Evolutionary conservation across 2,797 vertebrate genomes (phyloP).

Genomic region (Mareca penelope): DNA sequence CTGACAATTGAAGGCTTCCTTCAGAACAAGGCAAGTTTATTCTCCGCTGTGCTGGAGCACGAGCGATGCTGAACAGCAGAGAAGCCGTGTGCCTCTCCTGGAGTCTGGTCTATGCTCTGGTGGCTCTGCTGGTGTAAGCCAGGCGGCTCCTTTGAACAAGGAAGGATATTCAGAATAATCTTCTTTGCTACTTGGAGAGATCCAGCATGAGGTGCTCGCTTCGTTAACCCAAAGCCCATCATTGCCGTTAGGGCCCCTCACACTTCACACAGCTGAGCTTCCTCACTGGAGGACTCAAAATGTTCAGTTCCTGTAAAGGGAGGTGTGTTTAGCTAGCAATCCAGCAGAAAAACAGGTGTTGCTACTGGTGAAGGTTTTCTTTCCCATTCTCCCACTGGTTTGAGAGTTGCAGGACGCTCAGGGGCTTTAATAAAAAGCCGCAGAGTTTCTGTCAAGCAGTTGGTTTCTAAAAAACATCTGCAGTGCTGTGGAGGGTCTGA

Average conservation of each 20-base stretch:
- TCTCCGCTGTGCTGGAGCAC: accelerated
- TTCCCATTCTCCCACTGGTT: neutral
- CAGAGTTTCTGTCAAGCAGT: neutral
- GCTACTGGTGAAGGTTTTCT: neutral
- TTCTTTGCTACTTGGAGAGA: neutral
- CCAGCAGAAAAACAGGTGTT: neutral
- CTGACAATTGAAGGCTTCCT: neutral
- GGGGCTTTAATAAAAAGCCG: neutral
- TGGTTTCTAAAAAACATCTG: neutral
- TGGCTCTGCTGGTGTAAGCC: neutral
- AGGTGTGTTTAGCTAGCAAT: neutral
- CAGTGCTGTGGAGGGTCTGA: neutral
- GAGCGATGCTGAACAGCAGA: neutral
- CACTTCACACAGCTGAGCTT: neutral
- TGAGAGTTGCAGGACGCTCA: neutral
- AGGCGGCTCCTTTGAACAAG: neutral
- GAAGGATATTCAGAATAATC: neutral
- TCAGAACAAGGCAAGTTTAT: neutral
- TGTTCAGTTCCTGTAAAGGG: neutral
- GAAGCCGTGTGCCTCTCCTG: accelerated
- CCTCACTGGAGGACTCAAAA: neutral
- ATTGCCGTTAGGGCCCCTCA: neutral
- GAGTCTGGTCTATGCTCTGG: neutral
- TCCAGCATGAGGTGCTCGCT: neutral
- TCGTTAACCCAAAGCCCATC: neutral